phyloP scores from a whole-genome alignment of 2,113 vertebrate genomes.

The Crotalus helleri region DNA sequence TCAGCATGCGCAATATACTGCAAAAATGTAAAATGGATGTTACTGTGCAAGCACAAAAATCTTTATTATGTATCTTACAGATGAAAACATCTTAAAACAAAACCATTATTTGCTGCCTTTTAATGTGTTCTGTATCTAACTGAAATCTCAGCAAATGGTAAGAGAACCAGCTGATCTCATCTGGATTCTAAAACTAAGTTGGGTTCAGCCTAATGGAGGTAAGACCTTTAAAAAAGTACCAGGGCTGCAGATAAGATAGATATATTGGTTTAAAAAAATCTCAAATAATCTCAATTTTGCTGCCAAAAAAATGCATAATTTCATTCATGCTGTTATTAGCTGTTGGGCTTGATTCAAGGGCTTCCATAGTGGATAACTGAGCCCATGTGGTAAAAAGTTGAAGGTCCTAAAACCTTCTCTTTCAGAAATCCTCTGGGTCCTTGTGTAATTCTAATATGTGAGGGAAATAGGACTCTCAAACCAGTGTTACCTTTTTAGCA shows the following conservation, averaged over 20 bases:
- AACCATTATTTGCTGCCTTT: not conserved
- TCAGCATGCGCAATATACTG: slow-evolving; percentile 74
- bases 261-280: not conserved
- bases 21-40: slow-evolving; percentile 16
- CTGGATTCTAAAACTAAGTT: not conserved
- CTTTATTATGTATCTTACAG: not conserved
- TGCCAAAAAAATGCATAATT: not conserved
- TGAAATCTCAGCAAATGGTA: not conserved
- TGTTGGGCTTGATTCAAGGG: not conserved
- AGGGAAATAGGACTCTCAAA: not conserved
- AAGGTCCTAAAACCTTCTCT: not conserved
- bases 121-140: not conserved
- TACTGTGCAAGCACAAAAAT: not conserved
- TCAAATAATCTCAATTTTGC: not conserved
- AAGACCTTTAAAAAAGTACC: not conserved
- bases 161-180: not conserved
- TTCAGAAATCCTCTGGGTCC: not conserved
- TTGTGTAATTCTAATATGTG: not conserved
- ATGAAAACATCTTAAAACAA: not conserved
- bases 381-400: not conserved
- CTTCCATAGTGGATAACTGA: not conserved
- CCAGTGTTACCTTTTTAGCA: not conserved
- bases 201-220: not conserved
- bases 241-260: not conserved
- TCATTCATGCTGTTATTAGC: not conserved